Conservation (phyloP, 2,888 invertebrate species). For the Yponomeuta plumbellus region DNA sequence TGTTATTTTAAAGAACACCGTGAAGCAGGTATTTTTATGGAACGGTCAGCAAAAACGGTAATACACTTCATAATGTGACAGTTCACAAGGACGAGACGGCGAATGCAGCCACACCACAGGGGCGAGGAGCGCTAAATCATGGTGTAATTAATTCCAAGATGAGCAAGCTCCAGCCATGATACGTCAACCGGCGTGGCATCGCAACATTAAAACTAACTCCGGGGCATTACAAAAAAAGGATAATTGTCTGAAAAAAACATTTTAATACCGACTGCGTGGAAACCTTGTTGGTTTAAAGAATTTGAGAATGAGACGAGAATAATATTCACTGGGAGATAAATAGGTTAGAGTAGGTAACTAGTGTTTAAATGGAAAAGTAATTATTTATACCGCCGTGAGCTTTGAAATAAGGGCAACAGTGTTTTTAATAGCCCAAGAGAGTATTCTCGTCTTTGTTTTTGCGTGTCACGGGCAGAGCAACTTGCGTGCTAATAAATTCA, state of each 20-base stretch:
- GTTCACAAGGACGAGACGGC: background rate
- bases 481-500: background rate
- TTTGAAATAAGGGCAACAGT: conserved; percentile 5
- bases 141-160: conserved; percentile 15
- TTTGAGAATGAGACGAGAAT: conserved; percentile 7
- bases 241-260: conserved; percentile 16
- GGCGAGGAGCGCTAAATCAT: conserved; percentile 13
- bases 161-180: conserved; percentile 10
- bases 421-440: conserved; percentile 12
- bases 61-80: background rate
- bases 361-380: conserved; percentile 15
- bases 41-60: background rate
- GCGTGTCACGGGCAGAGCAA: background rate
- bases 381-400: conserved; percentile 9
- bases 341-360: conserved; percentile 14
- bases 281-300: conserved; percentile 15
- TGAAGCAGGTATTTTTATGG: background rate
- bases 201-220: conserved; percentile 14
- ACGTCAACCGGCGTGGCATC: conserved; percentile 13
- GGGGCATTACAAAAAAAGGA: conserved; percentile 13
- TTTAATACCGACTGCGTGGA: conserved; percentile 2
- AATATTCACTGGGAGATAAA: conserved; percentile 8
- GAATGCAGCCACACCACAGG: background rate
- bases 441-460: background rate
- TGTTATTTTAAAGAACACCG: background rate